Conservation (phyloP, 1,140 invertebrate species). For the Dryas iulia region DNA sequence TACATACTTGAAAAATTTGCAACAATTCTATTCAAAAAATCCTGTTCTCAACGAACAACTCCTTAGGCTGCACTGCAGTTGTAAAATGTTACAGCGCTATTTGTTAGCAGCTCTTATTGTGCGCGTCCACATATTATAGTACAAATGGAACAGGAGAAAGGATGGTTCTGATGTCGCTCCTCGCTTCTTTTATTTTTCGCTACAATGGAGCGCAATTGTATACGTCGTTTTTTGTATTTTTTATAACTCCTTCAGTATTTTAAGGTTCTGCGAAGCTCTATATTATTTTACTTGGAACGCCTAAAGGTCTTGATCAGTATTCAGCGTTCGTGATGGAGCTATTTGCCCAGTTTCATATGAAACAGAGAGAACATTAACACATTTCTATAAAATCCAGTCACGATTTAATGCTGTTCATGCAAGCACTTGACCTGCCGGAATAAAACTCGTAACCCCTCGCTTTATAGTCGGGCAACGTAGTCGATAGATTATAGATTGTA, state of each 20-base stretch:
- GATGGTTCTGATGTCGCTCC: conserved; percentile 21
- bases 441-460: conserved; percentile 2
- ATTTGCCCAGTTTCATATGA: conserved; percentile 30
- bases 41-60: background rate
- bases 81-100: conserved; percentile 10
- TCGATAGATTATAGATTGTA: conserved; percentile 31
- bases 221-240: conserved; percentile 5
- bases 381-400: conserved; percentile 33
- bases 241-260: background rate
- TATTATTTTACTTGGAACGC: background rate
- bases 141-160: conserved; percentile 27
- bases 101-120: conserved; percentile 26
- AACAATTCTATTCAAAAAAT: conserved; percentile 3
- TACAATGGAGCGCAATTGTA: conserved; percentile 12
- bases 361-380: conserved; percentile 32
- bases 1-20: background rate
- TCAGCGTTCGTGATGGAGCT: conserved; percentile 30
- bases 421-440: conserved; percentile 15
- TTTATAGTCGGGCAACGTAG: conserved; percentile 1
- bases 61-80: background rate
- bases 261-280: conserved; percentile 5
- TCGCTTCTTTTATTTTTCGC: conserved; percentile 16
- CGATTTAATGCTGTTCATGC: conserved; percentile 25
- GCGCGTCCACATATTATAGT: conserved; percentile 14
- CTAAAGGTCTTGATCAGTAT: conserved; percentile 24